Base-by-base conservation (phyloP, 2,888 invertebrate species). In the Acanthococcus lagerstroemiae region DNA sequence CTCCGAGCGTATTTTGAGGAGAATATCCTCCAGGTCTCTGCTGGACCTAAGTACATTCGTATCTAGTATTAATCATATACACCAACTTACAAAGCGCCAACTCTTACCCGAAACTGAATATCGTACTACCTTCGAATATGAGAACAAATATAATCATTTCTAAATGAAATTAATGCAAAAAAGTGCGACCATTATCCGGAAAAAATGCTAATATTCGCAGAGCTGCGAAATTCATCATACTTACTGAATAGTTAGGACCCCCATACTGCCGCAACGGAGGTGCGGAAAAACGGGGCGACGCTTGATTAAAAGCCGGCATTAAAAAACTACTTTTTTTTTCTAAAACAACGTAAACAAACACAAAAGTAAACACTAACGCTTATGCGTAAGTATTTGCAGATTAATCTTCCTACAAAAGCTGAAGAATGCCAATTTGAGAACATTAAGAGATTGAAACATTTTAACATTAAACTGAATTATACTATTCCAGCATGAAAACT, bases 201-300 rank as follows among this genome's bases (percentile, higher is more conserved):
- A 48, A 60, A 50, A 50, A 46, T 52, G 48, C 6, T 22, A 52
- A 52, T 21, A 52, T 19, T 6, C 22, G 52, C 15, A 15, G 15
- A 15, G 7, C 22, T n/a, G 30, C 58, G 21, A 15, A 60, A 22
- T 45, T 9, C 24, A 17, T 22, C 7, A 69, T 60, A 74, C 81
- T 81, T 80, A 90, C 90, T 73, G 87, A 85, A 77, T 89, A 90
- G 75, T 81, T 85, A 69, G 86, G 86, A 55, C 83, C 83, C 9
- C 86, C 81, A 75, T 87, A 87, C 55, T 85, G 86, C 21, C 87
- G 50, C 52, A 78, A 69, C 79, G 71, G 69, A 76, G 77, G 63
- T 56, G 78, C 77, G 57, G 78, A 77, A 57, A 85, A 83, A 60
- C 83, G 81, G 22, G 83, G 83, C 50, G 82, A 83, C 71, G 82